Evolutionary conservation across 2,888 invertebrate species (phyloP), one percentile per base, ranked within the genome.

Genomic region (Salticus scenicus): DNA sequence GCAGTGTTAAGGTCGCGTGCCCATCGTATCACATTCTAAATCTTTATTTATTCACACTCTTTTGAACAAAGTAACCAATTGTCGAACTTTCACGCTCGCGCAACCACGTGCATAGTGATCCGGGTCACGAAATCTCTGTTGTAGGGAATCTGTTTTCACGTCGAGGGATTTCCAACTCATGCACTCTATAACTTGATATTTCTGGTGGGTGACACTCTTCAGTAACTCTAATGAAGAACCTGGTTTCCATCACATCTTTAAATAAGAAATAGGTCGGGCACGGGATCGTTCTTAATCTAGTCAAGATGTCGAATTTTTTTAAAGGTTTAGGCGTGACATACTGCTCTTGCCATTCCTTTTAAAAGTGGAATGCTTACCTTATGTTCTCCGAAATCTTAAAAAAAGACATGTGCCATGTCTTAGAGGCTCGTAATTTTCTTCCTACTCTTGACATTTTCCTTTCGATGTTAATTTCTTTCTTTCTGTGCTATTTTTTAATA

Each of bases 61-160:
- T 47, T 17, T 17, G 57, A 24, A 57, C 57, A 57, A 57, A 1
- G 17, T 57, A 57, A 24, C 57, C 24, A 4, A 57, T 24, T 57
- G 24, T 57, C 24, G 24, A 57, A 57, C 57, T 24, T 57, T 57
- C 57, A 57, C 57, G 20, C 57, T 57, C 42, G 42, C 57, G 8
- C 57, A 24, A 24, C 20, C 57, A 57, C 57, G 57, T 57, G 57
- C 57, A 57, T 57, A 57, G 57, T 57, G 57, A 57, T 57, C 57
- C 57, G 57, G 57, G 57, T 57, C 57, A 57, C 57, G 24, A 57
- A 12, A 5, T 24, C 20, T 8, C 10, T 12, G 47, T 17, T 2
- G 47, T 17, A 47, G n/a, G 24, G 57, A 57, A 24, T 57, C 57
- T 57, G 24, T 57, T 57, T 57, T 57, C 57, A 24, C 24, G 12